Conservation (phyloP, 2,797 vertebrate species). For the Premnoplex brunnescens region DNA sequence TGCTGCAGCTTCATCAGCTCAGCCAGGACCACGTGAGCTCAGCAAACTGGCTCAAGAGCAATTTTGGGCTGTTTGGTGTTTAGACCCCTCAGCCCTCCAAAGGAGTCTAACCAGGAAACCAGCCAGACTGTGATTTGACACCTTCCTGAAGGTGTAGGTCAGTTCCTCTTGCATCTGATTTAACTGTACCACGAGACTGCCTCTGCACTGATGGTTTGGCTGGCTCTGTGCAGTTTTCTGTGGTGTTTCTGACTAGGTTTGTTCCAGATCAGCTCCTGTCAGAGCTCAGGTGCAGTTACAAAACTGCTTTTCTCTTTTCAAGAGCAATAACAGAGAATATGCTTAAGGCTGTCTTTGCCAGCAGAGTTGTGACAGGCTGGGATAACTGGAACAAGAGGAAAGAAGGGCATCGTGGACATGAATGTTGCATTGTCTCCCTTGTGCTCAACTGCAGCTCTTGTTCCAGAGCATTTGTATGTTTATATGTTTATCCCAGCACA, state of each 20-base stretch:
- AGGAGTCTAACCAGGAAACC: background rate
- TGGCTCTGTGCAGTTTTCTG: background rate
- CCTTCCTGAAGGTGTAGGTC: background rate
- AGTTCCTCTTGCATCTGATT: background rate
- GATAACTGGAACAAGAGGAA: background rate
- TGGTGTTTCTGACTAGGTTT: background rate
- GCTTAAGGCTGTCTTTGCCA: background rate
- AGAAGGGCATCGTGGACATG: background rate
- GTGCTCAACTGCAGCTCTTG: background rate
- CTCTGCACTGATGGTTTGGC: background rate
- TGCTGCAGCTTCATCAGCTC: background rate
- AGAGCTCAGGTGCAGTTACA: background rate
- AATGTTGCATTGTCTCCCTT: background rate
- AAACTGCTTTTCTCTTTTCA: background rate
- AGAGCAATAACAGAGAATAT: background rate
- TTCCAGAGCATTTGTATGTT: background rate
- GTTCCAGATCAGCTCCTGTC: background rate
- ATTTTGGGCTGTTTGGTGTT: background rate
- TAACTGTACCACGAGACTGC: background rate
- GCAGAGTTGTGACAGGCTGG: background rate
- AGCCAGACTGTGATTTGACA: background rate
- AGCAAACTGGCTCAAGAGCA: background rate
- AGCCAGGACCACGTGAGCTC: background rate
- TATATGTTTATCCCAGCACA: background rate
- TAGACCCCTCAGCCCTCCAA: background rate